Evolutionary conservation across 2,113 vertebrate genomes (phyloP).

Genomic region (Poecile atricapillus): DNA sequence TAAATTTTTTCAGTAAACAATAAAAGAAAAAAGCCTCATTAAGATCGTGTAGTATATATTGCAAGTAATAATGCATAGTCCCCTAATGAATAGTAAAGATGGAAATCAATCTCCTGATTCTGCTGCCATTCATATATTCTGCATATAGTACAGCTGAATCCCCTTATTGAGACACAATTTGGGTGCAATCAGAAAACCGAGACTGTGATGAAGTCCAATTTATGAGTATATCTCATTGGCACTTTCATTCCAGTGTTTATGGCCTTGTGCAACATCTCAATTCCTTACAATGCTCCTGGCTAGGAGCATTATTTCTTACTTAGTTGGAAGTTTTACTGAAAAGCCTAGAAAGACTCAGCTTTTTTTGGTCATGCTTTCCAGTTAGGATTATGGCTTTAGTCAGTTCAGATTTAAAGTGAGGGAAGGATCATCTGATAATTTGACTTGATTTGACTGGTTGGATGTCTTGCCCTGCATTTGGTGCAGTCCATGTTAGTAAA

Average conservation of each 20-base stretch:
- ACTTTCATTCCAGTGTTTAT: not conserved
- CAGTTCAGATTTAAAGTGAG: not conserved
- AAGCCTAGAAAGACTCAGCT: not conserved
- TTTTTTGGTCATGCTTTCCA: not conserved
- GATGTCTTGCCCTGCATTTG: not conserved
- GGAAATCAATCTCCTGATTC: slow-evolving; percentile 69
- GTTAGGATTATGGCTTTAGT: not conserved
- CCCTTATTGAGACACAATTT: slow-evolving; percentile 29
- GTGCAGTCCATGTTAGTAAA: not conserved
- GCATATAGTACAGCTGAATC: slow-evolving; percentile 46
- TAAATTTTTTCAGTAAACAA: slow-evolving; percentile 44
- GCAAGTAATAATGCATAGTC: slow-evolving; percentile 67
- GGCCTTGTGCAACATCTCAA: not conserved
- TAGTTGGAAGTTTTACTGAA: not conserved
- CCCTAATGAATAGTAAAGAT: slow-evolving; percentile 71
- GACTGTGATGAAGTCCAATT: not conserved
- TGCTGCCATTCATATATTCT: slow-evolving; percentile 33
- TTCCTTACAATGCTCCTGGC: not conserved
- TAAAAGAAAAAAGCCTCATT: slow-evolving; percentile 56
- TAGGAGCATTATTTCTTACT: not conserved
- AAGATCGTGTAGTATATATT: slow-evolving; percentile 63
- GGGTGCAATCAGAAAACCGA: slow-evolving; percentile 37
- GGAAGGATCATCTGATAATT: not conserved
- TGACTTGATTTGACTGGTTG: not conserved
- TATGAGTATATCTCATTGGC: not conserved